Conservation (phyloP, 2,888 invertebrate species). For the Drosophila eohydei region DNA sequence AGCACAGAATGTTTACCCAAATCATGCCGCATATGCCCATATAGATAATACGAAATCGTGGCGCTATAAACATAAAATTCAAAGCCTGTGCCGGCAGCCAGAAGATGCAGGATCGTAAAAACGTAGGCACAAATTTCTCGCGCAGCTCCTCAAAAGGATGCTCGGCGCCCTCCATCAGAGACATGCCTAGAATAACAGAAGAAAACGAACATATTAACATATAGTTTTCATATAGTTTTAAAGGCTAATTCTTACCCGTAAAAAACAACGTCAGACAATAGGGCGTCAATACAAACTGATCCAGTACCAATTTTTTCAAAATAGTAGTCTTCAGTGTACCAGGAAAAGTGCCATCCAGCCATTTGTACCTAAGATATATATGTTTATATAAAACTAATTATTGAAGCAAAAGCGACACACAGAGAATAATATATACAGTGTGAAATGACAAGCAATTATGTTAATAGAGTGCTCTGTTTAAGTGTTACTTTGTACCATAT, state of each 20-base stretch:
- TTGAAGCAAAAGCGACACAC: no score
- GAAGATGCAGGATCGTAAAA: constrained; percentile 91
- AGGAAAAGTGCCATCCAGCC: constrained; percentile 89
- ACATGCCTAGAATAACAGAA: constrained; percentile 87
- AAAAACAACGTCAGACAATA: constrained; percentile 89
- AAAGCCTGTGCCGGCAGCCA: constrained; percentile 93
- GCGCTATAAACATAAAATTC: constrained; percentile 91
- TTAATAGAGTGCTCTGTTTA: constrained; percentile 15
- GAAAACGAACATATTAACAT: no score
- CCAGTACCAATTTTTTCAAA: constrained; percentile 89
- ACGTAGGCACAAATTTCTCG: constrained; percentile 90
- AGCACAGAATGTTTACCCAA: constrained; percentile 94
- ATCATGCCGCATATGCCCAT: constrained; percentile 91
- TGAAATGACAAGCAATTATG: constrained; percentile 20
- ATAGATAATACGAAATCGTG: constrained; percentile 90
- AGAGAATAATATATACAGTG: constrained; percentile 5
- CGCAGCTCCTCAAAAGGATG: constrained; percentile 90
- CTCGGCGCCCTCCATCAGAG: constrained; percentile 89
- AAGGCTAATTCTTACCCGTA: constrained; percentile 86
- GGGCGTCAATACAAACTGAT: constrained; percentile 92
- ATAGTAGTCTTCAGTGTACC: constrained; percentile 89
- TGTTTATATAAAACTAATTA: background rate
- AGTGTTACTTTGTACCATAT: constrained; percentile 33
- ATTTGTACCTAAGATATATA: constrained; percentile 89
- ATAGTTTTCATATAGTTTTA: background rate